Percentiles rank a stretch among this genome's conserved stretches.
Conservation (phyloP, 2,888 invertebrate species). For the Limnephilus marmoratus region DNA sequence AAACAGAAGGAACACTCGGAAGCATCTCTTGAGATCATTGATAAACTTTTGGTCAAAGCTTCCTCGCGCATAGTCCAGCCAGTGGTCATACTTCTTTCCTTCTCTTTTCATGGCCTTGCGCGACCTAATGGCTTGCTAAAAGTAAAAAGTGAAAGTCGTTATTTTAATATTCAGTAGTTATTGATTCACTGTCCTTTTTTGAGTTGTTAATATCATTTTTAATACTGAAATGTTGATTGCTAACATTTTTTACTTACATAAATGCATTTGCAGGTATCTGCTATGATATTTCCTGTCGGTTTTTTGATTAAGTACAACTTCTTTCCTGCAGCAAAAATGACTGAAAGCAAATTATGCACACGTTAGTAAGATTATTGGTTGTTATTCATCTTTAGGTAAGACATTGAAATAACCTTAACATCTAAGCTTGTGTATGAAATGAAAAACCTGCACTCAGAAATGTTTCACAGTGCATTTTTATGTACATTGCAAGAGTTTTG, state of each 20-base stretch:
- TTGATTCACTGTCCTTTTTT: background rate
- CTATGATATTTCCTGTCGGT: conserved; percentile 83
- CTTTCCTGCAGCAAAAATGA: conserved; percentile 84
- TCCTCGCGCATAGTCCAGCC: conserved; percentile 91
- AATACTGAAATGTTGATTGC: background rate
- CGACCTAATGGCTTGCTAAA: conserved; percentile 75
- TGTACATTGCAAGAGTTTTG: background rate
- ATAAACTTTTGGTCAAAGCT: conserved; percentile 84
- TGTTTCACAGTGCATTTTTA: too few species aligned
- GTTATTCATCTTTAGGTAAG: background rate
- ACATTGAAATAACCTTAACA: background rate
- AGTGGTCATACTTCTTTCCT: conserved; percentile 76
- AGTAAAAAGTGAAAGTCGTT: conserved; percentile 26
- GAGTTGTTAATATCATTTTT: background rate
- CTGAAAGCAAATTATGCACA: conserved; percentile 72
- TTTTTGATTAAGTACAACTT: conserved; percentile 80
- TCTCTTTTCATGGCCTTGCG: conserved; percentile 66
- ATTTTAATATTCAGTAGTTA: background rate
- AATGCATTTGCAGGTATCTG: conserved; percentile 81
- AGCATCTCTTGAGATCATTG: conserved; percentile 86
- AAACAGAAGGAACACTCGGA: conserved; percentile 87
- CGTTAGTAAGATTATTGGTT: background rate
- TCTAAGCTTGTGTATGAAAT: too few species aligned
- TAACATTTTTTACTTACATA: conserved; percentile 75
- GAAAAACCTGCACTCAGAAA: too few species aligned